Evolutionary conservation across 2,113 vertebrate species (phyloP).

Genomic region (Gambusia affinis): DNA sequence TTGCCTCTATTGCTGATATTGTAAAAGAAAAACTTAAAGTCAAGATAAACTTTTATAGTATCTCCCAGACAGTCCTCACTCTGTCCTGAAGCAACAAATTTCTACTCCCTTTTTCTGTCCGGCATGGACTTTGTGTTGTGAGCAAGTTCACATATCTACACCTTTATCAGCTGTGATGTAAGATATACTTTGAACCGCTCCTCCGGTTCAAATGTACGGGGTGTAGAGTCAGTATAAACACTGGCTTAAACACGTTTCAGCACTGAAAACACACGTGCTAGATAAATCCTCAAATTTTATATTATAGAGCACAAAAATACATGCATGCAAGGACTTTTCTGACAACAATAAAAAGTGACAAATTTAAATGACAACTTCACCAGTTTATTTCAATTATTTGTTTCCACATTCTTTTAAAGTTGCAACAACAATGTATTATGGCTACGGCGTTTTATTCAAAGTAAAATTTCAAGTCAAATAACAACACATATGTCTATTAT

Average conservation of each 20-base stretch:
- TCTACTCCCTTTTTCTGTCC: neutral
- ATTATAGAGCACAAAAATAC: neutral
- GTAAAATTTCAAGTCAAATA: neutral
- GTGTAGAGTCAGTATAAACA: neutral
- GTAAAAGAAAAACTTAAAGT: neutral
- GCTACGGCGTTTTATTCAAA: neutral
- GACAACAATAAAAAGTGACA: neutral
- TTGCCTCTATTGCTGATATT: neutral
- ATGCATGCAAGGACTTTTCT: neutral
- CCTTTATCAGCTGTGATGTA: slow-evolving; percentile 58
- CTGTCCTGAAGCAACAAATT: neutral
- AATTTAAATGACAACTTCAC: neutral
- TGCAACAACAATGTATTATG: neutral
- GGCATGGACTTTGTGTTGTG: slow-evolving; percentile 57
- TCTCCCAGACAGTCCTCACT: neutral
- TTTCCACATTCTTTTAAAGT: neutral
- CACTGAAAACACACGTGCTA: neutral
- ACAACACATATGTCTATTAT: neutral
- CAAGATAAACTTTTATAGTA: neutral
- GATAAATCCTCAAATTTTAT: neutral
- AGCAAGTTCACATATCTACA: slow-evolving; percentile 25
- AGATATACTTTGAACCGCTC: slow-evolving; percentile 58
- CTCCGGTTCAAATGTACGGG: slow-evolving; percentile 9
- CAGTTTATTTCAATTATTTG: neutral
- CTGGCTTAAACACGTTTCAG: neutral